These are phyloP conservation scores for Falco biarmicus DNA, from an alignment of 2,797 vertebrate species.

Conservation along the genomic window DNA sequence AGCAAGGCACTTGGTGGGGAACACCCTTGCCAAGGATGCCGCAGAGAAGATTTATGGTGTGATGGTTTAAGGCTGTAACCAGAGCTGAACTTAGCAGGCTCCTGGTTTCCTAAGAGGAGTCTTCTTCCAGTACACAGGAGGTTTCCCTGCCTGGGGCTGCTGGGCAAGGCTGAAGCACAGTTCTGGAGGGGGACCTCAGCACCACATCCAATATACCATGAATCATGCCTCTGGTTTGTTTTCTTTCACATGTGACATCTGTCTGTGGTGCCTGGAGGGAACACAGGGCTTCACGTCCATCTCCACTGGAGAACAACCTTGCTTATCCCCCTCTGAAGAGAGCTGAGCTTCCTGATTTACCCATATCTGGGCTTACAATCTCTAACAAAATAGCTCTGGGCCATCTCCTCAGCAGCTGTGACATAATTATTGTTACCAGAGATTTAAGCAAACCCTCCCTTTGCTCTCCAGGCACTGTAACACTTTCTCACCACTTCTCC, in stretches of 20 bases:
- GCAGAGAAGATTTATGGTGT: not conserved
- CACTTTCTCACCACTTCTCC: not conserved
- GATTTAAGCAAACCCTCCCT: not conserved
- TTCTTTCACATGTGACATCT: not conserved
- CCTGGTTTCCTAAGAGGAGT: not conserved
- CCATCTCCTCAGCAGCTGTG: not conserved
- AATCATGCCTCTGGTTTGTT: not conserved
- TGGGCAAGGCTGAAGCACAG: not conserved
- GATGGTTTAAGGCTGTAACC: not conserved
- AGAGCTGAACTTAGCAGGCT: not conserved
- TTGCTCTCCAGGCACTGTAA: not conserved
- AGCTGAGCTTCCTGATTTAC: not conserved
- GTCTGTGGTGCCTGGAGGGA: not conserved
- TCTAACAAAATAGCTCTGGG: constrained; percentile 14
- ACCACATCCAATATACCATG: not conserved
- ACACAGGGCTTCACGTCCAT: not conserved
- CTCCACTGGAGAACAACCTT: not conserved
- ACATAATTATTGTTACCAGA: constrained; percentile 31
- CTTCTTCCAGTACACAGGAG: not conserved
- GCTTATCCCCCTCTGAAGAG: not conserved
- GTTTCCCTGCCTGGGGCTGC: not conserved
- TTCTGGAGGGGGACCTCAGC: not conserved
- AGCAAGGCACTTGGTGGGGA: not conserved
- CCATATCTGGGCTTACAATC: constrained; percentile 1
- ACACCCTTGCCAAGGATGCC: not conserved